A percentile compares a stretch with the other conserved stretches of the same genome.
phyloP scores from a whole-genome alignment of 2,888 invertebrate genomes.

The Cactoblastis cactorum region DNA sequence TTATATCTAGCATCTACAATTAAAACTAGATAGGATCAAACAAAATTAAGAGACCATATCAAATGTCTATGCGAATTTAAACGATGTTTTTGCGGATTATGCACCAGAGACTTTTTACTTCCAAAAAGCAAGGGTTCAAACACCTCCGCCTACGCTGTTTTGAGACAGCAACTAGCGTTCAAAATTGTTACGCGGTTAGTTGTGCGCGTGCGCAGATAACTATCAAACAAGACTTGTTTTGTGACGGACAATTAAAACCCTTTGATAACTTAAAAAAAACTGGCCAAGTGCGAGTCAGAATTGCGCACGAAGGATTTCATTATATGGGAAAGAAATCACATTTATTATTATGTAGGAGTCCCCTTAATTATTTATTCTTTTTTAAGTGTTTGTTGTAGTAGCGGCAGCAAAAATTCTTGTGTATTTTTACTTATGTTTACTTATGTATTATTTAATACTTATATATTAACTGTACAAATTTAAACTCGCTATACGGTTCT shows the following conservation, averaged over 20 bases:
- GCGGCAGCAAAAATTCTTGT: no score
- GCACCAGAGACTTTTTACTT: not conserved
- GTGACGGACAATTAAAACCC: slow-evolving; percentile 22
- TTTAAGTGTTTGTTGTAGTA: no score
- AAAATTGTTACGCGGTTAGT: slow-evolving; percentile 28
- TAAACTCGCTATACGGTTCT: no score
- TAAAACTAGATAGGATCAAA: not conserved
- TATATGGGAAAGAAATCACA: no score
- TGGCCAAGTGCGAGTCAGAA: no score
- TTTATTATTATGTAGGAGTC: no score
- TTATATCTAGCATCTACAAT: not conserved
- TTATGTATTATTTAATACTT: no score
- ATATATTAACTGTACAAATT: no score
- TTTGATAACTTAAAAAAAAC: no score
- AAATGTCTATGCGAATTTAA: not conserved
- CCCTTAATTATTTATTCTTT: no score
- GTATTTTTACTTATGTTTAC: no score
- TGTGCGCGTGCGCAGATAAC: slow-evolving; percentile 2
- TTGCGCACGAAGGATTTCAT: no score
- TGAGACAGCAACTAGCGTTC: slow-evolving; percentile 42
- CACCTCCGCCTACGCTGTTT: slow-evolving; percentile 50
- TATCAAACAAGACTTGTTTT: slow-evolving; percentile 22
- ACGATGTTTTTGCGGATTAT: slow-evolving; percentile 1
- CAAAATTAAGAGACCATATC: not conserved
- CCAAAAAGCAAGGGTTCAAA: slow-evolving; percentile 34